Conservation (phyloP, 2,888 invertebrate species). For the Thymelicus sylvestris region DNA sequence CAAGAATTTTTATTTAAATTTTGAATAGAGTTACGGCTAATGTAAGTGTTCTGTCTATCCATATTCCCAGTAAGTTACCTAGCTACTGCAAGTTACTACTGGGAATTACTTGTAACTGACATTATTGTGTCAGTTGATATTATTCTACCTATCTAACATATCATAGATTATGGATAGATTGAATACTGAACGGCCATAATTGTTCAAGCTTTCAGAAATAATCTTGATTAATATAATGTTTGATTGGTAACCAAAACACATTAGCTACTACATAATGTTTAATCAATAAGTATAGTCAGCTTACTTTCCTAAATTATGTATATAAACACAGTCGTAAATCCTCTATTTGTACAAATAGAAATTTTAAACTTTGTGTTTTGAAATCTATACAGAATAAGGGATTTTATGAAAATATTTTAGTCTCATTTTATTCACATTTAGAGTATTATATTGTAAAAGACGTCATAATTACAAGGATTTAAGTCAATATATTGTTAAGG, state of each 20-base stretch:
- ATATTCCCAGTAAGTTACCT: no score
- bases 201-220: neutral
- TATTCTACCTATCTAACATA: no score
- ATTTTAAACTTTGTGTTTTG: constrained; percentile 27
- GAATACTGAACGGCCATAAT: no score
- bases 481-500: constrained; percentile 18
- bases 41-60: no score
- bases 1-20: constrained; percentile 1
- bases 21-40: neutral
- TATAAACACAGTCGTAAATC: constrained; percentile 14
- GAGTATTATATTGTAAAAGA: constrained; percentile 28
- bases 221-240: neutral
- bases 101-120: no score
- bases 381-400: constrained; percentile 31
- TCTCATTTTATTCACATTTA: constrained; percentile 38
- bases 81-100: no score
- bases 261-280: neutral
- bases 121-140: no score
- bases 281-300: constrained; percentile 2
- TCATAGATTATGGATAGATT: no score
- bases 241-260: neutral
- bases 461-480: constrained; percentile 30
- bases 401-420: constrained; percentile 35
- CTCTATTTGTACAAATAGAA: constrained; percentile 27
- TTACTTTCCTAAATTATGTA: constrained; percentile 15